Evolutionary conservation across 2,113 vertebrate genomes (phyloP), one percentile per base, ranked within the genome.

Genomic region (Nyctereutes procyonoides): DNA sequence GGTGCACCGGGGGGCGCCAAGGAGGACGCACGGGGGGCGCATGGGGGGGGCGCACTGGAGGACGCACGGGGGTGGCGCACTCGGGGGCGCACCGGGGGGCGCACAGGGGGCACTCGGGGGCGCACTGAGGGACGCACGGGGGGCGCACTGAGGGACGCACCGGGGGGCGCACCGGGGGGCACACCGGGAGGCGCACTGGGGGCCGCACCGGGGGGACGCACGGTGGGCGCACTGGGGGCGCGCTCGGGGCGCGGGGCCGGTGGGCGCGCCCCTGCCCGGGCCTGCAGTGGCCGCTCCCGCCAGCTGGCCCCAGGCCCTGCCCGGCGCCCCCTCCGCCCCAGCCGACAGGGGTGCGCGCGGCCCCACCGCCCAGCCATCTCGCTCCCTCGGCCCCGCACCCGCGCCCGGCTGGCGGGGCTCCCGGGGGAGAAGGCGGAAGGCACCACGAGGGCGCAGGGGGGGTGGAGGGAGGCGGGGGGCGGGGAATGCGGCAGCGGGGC

Each of bases 241-340:
- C 5, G 43, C 43, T 43, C 5, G 43, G 43, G 43, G 43, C 43
- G 43, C 43, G 5, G 43, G 92, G 65, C 88, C 48, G 85, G 60
- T 96, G 90, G 97, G 96, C 97, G 97, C 98, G 82, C 98, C 98
- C 97, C 97, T 94, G 94, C 69, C 98, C 94, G 71, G 95, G 96
- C 96, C 97, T 97, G 98, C 98, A 98, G 97, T 96, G 93, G 92
- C 95, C 73, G 13, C 90, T 96, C 80, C 80, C 63, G 97, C 97
- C 97, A 98, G 96, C 97, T 97, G 98, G 98, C 97, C 98, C 95
- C 76, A 55, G 84, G 96, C 97, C 97, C 97, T 97, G 88, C 81
- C 97, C n/a, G 26, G 71, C 80, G 91, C 93, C 94, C 93, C 90
- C 88, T 92, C 93, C 92, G 81, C 93, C 93, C 92, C n/a, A 89